A percentile compares a stretch with the other conserved stretches of the same genome.
Evolutionary conservation across 2,113 vertebrate species (phyloP).

Genomic region (Cheilinus undulatus): DNA sequence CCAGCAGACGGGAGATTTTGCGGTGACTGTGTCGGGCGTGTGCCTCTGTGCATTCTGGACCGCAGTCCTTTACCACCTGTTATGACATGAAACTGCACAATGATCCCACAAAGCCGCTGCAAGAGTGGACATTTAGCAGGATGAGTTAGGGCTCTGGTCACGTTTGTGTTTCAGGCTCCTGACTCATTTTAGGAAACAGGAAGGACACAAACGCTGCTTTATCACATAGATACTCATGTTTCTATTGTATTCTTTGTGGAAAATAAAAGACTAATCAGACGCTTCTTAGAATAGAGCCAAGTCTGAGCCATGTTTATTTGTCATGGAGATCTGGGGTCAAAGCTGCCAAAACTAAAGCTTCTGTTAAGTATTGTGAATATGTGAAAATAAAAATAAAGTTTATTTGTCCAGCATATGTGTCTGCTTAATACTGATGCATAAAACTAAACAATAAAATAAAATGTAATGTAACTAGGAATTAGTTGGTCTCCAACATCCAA

Average conservation of each 20-base stretch:
- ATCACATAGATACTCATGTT: conserved; percentile 4
- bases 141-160: conserved; percentile 32
- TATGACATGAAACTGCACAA: conserved; percentile 57
- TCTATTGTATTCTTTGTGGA: conserved; percentile 1
- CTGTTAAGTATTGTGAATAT: not conserved
- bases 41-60: conserved; percentile 70
- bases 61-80: conserved; percentile 72
- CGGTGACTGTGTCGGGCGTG: conserved; percentile 72
- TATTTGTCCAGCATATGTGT: not conserved
- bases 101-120: conserved; percentile 53
- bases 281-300: conserved; percentile 13
- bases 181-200: conserved; percentile 31
- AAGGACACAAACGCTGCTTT: conserved; percentile 21
- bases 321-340: not conserved
- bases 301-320: not conserved
- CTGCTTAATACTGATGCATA: too few species aligned
- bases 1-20: conserved; percentile 57
- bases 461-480: too few species aligned
- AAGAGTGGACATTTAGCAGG: conserved; percentile 48
- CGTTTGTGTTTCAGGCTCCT: conserved; percentile 23
- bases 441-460: too few species aligned
- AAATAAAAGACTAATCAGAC: conserved; percentile 22
- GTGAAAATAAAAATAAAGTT: not conserved
- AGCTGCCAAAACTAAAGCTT: not conserved
- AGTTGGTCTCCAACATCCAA: too few species aligned